These are phyloP conservation scores for Hemiscyllium ocellatum DNA, from an alignment of 2,113 vertebrate genomes.

Conservation along the genomic window DNA sequence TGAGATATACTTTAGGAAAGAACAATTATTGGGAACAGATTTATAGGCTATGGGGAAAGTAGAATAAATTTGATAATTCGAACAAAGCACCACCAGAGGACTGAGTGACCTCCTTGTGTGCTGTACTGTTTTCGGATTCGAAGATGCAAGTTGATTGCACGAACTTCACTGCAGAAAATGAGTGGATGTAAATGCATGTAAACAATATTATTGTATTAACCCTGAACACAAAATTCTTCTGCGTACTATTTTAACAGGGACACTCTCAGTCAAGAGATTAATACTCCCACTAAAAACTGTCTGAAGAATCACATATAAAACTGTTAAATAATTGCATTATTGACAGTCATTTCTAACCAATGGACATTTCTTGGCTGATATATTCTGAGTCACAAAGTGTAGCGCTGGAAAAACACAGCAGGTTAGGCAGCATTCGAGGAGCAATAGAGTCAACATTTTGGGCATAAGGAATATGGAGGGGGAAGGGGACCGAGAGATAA, in stretches of 20 bases:
- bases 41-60: not conserved
- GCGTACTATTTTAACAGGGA: not conserved
- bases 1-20: not conserved
- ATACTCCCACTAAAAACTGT: not conserved
- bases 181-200: not conserved
- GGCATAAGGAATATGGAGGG: too few species aligned
- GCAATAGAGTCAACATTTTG: too few species aligned
- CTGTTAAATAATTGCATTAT: not conserved
- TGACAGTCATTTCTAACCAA: not conserved
- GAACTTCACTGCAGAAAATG: not conserved
- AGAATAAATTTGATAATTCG: not conserved
- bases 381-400: not conserved
- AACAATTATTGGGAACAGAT: not conserved
- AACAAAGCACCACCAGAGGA: not conserved
- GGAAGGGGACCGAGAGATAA: too few species aligned
- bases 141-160: not conserved
- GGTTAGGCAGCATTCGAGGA: too few species aligned
- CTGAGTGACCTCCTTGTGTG: not conserved
- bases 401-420: too few species aligned
- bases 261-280: not conserved
- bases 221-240: not conserved
- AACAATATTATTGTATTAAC: not conserved
- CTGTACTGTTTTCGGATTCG: not conserved
- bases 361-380: not conserved
- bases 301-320: not conserved